Evolutionary conservation across 2,113 vertebrate genomes (phyloP).

Genomic region (Coregonus clupeaformis): DNA sequence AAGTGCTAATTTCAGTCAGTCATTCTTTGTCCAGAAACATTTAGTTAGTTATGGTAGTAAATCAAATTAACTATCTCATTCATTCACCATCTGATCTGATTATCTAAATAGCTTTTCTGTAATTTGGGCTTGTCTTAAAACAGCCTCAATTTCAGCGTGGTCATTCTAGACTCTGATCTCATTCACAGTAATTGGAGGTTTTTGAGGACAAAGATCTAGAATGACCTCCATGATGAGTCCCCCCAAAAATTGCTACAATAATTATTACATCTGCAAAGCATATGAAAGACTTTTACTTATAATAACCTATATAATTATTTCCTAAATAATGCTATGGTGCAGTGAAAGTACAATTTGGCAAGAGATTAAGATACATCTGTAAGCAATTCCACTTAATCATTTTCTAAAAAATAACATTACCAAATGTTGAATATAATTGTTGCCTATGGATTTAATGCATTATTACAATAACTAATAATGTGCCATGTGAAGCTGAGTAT

Average conservation of each 20-base stretch:
- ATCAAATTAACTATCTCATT: neutral
- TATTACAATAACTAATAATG: neutral
- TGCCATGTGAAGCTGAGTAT: neutral
- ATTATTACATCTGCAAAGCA: neutral
- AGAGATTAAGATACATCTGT: constrained; percentile 37
- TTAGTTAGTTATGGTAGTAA: no score
- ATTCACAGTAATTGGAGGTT: neutral
- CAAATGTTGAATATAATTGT: constrained; percentile 19
- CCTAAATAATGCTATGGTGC: neutral
- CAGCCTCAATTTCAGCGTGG: neutral
- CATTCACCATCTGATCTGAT: neutral
- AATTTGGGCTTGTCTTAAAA: neutral
- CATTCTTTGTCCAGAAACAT: neutral
- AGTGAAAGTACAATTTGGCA: neutral
- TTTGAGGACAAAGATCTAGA: neutral
- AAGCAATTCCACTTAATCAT: constrained; percentile 9
- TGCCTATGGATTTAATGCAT: neutral
- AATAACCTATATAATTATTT: neutral
- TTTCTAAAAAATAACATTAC: constrained; percentile 15
- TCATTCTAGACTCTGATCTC: neutral
- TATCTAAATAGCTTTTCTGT: neutral
- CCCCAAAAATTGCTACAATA: no score
- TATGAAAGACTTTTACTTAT: neutral
- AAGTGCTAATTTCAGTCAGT: constrained; percentile 11
- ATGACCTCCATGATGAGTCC: neutral